Base-by-base conservation (phyloP, 2,797 vertebrate species). In the Rhynchotus rufescens region DNA sequence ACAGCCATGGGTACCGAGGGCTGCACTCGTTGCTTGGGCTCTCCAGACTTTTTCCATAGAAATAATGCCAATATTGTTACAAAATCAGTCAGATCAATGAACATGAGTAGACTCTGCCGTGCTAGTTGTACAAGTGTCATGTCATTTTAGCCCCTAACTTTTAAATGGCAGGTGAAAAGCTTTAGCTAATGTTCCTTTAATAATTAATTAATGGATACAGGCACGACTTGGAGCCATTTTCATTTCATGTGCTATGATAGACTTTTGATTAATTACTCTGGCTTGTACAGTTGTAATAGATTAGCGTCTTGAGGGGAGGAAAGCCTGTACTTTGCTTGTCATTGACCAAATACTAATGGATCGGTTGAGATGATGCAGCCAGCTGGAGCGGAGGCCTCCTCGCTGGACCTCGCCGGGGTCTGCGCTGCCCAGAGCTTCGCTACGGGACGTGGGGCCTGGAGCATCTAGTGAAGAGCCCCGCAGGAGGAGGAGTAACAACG, bases 221-320 rank as follows among this genome's bases (percentile, higher is more conserved):
- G 78, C 87, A 88, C 84, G 92, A 96, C 91, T 95, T 95, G 15
- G 30, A 96, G 86, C 91, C 90, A 92, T 96, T 97, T 97, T 96
- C 84, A 86, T 96, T 96, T 96, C 92, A 82, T 94, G 81, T 89
- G 88, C 72, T 92, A 84, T 88, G 93, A 95, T 95, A 94, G 94
- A 90, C 54, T 94, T 95, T 91, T 96, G 96, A 97, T 96, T 96
- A 96, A 97, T 97, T 95, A 91, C 78, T 65, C 11, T 69, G n/a
- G 77, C 88, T 94, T 93, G 89, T 88, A 75, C 79, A 91, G 69
- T 86, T 97, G 71, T 90, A 91, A 90, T 78, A 96, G 91, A 94
- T 96, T 84, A 93, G 68, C 86, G 74, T 62, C 82, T 92, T 94
- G 68, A 86, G 88, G 92, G 88, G 69, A 94, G 86, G 93, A 78